Percentiles rank a stretch among this genome's conserved stretches.
Evolutionary conservation across 2,888 invertebrate genomes (phyloP).

Genomic region (Diplolepis rosae): DNA sequence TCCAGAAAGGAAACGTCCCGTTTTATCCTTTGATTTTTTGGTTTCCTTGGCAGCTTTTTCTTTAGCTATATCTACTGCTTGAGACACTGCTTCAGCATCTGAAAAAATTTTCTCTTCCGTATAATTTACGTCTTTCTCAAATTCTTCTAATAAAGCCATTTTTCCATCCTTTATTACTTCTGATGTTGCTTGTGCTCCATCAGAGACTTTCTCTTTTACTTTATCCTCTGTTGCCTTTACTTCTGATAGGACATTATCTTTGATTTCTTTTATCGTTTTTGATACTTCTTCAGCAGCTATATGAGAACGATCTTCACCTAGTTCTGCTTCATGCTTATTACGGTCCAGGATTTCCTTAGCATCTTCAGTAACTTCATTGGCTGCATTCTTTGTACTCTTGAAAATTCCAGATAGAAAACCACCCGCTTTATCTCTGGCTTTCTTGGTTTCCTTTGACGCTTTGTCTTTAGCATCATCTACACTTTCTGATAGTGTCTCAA

Average conservation of each 20-base stretch:
- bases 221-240: conserved; percentile 44
- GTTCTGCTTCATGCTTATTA: conserved; percentile 53
- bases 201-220: conserved; percentile 23
- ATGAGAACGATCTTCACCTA: conserved; percentile 50
- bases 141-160: not conserved
- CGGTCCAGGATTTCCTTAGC: conserved; percentile 67
- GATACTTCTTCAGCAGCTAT: conserved; percentile 45
- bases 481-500: conserved; percentile 39
- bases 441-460: conserved; percentile 35
- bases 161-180: not conserved
- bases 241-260: conserved; percentile 61
- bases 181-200: not conserved
- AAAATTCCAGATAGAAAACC: conserved; percentile 55
- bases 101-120: conserved; percentile 39
- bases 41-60: conserved; percentile 46
- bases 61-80: conserved; percentile 37
- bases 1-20: conserved; percentile 59
- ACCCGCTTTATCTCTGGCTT: conserved; percentile 42
- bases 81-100: conserved; percentile 34
- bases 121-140: conserved; percentile 26
- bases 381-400: conserved; percentile 46
- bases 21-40: conserved; percentile 59
- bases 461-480: conserved; percentile 43
- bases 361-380: conserved; percentile 36
- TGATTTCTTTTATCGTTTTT: conserved; percentile 30